A percentile compares a stretch with the other conserved stretches of the same genome.
phyloP scores from a whole-genome alignment of 2,888 invertebrate genomes.

The Orthosia cruda region DNA sequence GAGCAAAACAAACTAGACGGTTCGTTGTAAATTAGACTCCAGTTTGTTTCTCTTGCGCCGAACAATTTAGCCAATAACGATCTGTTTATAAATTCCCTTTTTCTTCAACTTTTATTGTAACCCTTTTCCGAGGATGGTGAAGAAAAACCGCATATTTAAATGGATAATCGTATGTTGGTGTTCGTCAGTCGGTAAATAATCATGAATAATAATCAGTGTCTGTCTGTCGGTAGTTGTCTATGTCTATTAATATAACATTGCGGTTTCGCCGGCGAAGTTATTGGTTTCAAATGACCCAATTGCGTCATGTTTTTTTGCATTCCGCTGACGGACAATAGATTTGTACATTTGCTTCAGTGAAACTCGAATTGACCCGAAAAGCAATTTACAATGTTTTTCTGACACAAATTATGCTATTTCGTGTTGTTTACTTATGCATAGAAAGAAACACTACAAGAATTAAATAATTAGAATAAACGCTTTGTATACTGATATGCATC shows the following conservation, averaged over 20 bases:
- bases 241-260: slow-evolving; percentile 84
- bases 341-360: slow-evolving; percentile 77
- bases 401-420: slow-evolving; percentile 32
- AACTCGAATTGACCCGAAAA: slow-evolving; percentile 72
- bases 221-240: slow-evolving; percentile 75
- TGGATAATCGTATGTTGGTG: slow-evolving; percentile 44
- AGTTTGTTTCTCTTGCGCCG: slow-evolving; percentile 62
- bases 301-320: slow-evolving; percentile 87
- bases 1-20: slow-evolving; percentile 68
- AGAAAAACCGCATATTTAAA: slow-evolving; percentile 46
- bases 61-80: slow-evolving; percentile 46
- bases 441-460: background rate
- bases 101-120: slow-evolving; percentile 38
- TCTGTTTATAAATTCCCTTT: slow-evolving; percentile 49
- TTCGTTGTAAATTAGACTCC: slow-evolving; percentile 67
- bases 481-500: background rate
- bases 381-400: slow-evolving; percentile 63
- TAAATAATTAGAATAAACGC: slow-evolving; percentile 3
- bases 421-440: slow-evolving; percentile 22
- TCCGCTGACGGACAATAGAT: slow-evolving; percentile 86
- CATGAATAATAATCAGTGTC: slow-evolving; percentile 67
- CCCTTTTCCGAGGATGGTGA: slow-evolving; percentile 25
- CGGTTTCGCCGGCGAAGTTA: slow-evolving; percentile 85
- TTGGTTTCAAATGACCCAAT: slow-evolving; percentile 88
- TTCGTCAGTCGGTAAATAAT: slow-evolving; percentile 57